Base-by-base conservation (phyloP, 2,113 vertebrate species). In the Origma solitaria region DNA sequence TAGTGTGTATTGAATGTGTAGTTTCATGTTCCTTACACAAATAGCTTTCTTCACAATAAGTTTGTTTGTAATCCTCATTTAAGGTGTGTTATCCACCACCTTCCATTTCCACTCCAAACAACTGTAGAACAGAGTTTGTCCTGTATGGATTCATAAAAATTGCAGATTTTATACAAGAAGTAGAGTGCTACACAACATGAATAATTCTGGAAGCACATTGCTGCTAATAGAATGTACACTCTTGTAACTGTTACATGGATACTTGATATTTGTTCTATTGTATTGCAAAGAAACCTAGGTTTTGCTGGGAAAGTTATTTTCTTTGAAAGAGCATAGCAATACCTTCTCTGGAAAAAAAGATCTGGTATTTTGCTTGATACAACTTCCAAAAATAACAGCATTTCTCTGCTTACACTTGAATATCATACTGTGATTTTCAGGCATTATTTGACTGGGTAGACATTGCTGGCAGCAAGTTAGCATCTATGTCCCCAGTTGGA, bases 391-490 rank as follows among this genome's bases (percentile, higher is more conserved):
- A 19, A 33, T 15, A 23, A 33, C 4, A 13, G 4, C 54, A 7
- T 90, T 94, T 93, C 8, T 83, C 28, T 90, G n/a, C 45, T 93
- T 37, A 76, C 2, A 5, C 37, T 92, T 78, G 15, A 72, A n/a
- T 94, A 85, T 75, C 23, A 27, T 58, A 14, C 66, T 95, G 58
- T 97, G 61, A 95, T 96, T 97, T 97, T 56, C 98, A 99, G 99
- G 98, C 99, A 78, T 97, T 99, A 97, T 99, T 99, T 95, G 99
- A 99, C 98, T 99, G 99, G 98, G 98, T 99, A 82, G 99, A 99
- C 95, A 99, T 99, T 94, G 98, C 99, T 86, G 99, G 98, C 82
- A 97, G 97, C 95, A 99, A 99, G 97, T 98, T 99, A 97, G 98
- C 99, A 92, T 98, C 98, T 30, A 99, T 99, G 99, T 98, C 99